These are phyloP conservation scores for Ammodramus savannarum DNA, from an alignment of 2,113 vertebrate species.

Conservation along the genomic window DNA sequence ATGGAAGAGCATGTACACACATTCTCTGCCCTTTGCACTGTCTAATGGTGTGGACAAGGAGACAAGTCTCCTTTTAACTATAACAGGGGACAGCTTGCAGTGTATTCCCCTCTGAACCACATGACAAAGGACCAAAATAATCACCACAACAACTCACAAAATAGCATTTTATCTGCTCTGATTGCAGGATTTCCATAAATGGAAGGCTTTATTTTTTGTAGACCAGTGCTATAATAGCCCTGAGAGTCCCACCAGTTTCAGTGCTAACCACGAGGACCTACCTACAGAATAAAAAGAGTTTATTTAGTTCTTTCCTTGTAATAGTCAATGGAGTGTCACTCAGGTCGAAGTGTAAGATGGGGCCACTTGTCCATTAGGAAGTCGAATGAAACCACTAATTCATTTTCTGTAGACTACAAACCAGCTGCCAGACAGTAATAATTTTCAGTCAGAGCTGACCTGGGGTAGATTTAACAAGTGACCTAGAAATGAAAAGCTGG, in stretches of 20 bases:
- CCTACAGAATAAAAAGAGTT: constrained; percentile 7
- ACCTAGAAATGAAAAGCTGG: constrained; percentile 58
- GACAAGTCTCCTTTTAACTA: background rate
- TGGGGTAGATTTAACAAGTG: constrained; percentile 59
- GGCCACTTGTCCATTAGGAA: constrained; percentile 57
- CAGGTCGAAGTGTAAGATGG: constrained; percentile 48
- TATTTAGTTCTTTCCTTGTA: background rate
- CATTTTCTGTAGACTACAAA: constrained; percentile 50
- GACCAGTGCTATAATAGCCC: background rate
- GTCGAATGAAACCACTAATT: constrained; percentile 54
- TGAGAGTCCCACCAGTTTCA: background rate
- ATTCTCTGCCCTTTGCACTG: background rate
- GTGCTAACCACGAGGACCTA: background rate
- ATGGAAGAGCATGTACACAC: background rate
- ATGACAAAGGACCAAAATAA: background rate
- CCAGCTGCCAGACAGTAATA: constrained; percentile 55
- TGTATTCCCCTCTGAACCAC: background rate
- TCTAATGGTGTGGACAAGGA: background rate
- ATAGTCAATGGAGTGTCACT: constrained; percentile 7
- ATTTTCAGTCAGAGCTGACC: constrained; percentile 50
- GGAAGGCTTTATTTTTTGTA: background rate
- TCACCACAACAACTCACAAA: background rate
- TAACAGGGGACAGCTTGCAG: background rate
- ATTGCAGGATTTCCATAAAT: background rate
- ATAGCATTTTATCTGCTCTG: background rate